Conservation (phyloP, 53 echinoderm and acorn worm species). For the Arbacia lixula region DNA sequence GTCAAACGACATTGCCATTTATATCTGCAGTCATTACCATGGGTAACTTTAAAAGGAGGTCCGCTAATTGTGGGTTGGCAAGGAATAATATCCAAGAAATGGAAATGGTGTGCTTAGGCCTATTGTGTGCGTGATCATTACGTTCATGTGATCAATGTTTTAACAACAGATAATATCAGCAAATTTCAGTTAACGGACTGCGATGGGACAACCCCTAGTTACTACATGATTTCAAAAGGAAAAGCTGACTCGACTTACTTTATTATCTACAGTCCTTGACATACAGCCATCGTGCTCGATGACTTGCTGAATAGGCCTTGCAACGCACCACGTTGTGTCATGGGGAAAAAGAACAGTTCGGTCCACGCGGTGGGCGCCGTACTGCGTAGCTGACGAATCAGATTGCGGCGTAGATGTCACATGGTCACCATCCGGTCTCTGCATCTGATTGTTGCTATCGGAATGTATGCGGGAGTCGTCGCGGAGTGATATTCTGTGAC, state of each 20-base stretch:
- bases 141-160: too few species aligned
- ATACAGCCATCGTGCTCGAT: conserved; percentile 71
- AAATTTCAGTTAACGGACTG: too few species aligned
- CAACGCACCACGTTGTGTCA: conserved; percentile 81
- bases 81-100: too few species aligned
- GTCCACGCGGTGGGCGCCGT: conserved; percentile 60
- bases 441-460: not conserved
- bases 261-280: conserved; percentile 70
- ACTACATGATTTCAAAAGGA: too few species aligned
- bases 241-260: conserved; percentile 60
- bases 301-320: conserved; percentile 72
- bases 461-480: not conserved
- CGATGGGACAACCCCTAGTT: too few species aligned
- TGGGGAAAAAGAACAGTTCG: conserved; percentile 70
- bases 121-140: too few species aligned
- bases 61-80: too few species aligned
- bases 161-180: too few species aligned
- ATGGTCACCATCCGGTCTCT: conserved; percentile 4
- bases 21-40: too few species aligned
- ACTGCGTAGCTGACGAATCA: conserved; percentile 8
- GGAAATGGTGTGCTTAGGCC: too few species aligned
- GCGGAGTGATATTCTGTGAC: not conserved
- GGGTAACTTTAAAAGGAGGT: too few species aligned
- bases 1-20: too few species aligned
- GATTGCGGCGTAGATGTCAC: not conserved